phyloP scores from a whole-genome alignment of 2,797 vertebrate genomes.

The Coluber constrictor region DNA sequence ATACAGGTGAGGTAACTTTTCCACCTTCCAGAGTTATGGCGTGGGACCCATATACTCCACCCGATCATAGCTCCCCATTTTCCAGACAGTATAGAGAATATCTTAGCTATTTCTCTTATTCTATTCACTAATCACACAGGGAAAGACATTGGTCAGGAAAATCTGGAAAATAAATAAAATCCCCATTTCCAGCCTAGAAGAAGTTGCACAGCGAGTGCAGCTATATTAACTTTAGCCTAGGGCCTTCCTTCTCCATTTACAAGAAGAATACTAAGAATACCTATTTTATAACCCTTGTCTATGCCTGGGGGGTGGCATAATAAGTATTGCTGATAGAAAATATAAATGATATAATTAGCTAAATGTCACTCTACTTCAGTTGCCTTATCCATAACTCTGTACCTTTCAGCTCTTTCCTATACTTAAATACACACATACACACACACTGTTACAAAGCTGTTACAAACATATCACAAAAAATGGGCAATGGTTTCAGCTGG shows the following conservation, averaged over 20 bases:
- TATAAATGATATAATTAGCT: neutral
- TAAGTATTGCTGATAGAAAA: neutral
- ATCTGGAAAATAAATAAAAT: neutral
- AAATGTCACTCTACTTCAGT: neutral
- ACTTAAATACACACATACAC: neutral
- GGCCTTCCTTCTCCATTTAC: neutral
- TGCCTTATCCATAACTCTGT: neutral
- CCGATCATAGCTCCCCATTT: neutral
- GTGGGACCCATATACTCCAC: neutral
- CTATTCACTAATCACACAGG: neutral
- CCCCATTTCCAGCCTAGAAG: neutral
- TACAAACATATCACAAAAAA: too few species aligned
- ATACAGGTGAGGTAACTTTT: neutral
- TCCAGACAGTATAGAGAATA: neutral
- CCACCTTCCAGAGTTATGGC: neutral
- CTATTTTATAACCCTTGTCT: neutral
- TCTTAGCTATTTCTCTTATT: neutral
- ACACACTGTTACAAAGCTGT: constrained; percentile 15
- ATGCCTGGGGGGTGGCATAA: neutral
- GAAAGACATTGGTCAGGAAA: neutral
- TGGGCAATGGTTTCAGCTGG: neutral
- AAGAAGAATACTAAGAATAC: neutral
- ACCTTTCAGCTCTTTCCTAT: neutral
- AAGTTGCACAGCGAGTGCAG: neutral
- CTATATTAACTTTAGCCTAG: neutral